Conservation (phyloP, 2,888 invertebrate species). For the Theodoxus fluviatilis region DNA sequence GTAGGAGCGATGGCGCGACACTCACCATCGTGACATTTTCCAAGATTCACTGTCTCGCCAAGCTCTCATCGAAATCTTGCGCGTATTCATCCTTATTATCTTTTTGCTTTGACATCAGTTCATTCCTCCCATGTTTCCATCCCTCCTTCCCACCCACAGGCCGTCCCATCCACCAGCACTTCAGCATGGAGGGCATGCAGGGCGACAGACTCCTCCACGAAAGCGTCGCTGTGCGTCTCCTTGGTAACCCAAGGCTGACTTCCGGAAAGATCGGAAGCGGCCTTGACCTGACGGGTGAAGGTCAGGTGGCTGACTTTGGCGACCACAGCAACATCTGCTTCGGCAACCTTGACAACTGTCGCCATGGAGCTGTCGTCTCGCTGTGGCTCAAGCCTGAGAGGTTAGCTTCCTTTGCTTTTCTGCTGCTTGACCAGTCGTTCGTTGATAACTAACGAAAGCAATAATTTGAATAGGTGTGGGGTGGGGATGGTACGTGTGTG, state of each 20-base stretch:
- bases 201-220: slow-evolving; percentile 42
- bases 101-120: not conserved
- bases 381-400: slow-evolving; percentile 50
- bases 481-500: no score
- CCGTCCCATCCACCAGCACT: slow-evolving; percentile 47
- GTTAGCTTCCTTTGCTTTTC: no score
- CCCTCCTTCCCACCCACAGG: slow-evolving; percentile 40
- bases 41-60: no score
- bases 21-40: no score
- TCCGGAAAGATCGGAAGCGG: slow-evolving; percentile 49
- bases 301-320: slow-evolving; percentile 46
- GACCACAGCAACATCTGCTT: slow-evolving; percentile 46
- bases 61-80: not conserved
- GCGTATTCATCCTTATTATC: not conserved
- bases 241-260: slow-evolving; percentile 42
- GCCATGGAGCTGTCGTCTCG: slow-evolving; percentile 46
- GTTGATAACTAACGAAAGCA: no score
- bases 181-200: slow-evolving; percentile 47
- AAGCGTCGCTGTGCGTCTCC: slow-evolving; percentile 36
- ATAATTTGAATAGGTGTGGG: no score
- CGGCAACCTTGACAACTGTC: slow-evolving; percentile 53
- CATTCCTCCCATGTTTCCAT: not conserved
- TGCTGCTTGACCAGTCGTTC: no score
- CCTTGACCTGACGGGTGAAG: slow-evolving; percentile 41
- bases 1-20: no score